Base-by-base conservation (phyloP, 2,888 invertebrate species). In the Brassicogethes aeneus region DNA sequence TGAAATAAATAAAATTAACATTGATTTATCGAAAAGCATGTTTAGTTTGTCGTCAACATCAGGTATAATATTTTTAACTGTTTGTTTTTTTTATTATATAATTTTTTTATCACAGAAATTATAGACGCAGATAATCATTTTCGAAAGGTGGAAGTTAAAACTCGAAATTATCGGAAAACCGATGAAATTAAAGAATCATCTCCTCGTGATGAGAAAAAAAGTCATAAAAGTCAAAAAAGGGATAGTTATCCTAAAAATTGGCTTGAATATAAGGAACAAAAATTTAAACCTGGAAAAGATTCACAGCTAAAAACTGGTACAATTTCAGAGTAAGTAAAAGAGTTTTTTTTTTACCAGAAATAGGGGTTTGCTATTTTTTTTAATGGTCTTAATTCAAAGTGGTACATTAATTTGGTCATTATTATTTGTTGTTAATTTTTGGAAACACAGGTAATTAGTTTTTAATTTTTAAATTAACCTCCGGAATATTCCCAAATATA, bases 181-280 rank as follows among this genome's bases (percentile, higher is more conserved):
- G 48, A 50, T 31, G 39, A 40, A 32, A 23, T 16, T n/a, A 40
- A 44, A 43, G 37, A 44, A 36, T 52, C 52, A n/a, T 38, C 46
- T 2, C 32, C 45, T 2, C 48, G n/a, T 36, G 15, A 15, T 5
- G n/a, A 16, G 13, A 16, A 36, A 39, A 37, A 44, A 44, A 37
- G 8, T 40, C 5, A n/a, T 39, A 34, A 44, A 33, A 23, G 13
- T 15, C n/a, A 37, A 52, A 43, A 32, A 44, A 47, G 5, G 10
- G 23, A 23, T 23, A 23, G 5, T 23, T 54, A 56, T 46, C 61
- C 61, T 13, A 53, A 44, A 39, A 56, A 55, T 40, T 61, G 61
- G 61, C 36, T 44, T 2, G 58, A 60, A 36, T 59, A 59, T 32
- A 46, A 44, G 8, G 47, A 53, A 36, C 34, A 42, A 15, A 45